These are phyloP conservation scores for Erpornis zantholeuca DNA, from an alignment of 2,113 vertebrate species.

Conservation along the genomic window DNA sequence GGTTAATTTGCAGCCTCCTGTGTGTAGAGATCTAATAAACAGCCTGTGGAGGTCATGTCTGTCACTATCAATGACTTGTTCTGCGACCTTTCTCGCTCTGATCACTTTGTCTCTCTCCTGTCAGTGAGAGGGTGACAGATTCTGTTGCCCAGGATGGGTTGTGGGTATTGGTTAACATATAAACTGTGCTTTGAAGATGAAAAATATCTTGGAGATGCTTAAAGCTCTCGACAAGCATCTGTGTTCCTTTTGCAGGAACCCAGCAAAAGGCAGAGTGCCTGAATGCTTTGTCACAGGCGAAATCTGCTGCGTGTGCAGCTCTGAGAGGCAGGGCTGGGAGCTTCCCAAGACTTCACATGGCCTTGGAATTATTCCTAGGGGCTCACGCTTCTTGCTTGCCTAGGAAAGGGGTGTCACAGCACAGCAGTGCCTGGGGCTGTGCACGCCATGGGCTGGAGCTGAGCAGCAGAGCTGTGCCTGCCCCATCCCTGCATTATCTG, in stretches of 20 bases:
- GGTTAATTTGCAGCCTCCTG: background rate
- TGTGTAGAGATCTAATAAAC: background rate
- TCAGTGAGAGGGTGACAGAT: background rate
- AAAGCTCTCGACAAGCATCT: constrained; percentile 1
- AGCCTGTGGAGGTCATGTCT: background rate
- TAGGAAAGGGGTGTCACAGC: background rate
- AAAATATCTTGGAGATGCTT: background rate
- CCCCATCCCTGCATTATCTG: background rate
- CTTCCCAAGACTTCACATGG: background rate
- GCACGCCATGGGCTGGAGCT: background rate
- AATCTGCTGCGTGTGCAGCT: background rate
- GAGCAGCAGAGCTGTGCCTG: background rate
- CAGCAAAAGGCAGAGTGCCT: background rate
- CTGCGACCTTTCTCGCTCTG: background rate
- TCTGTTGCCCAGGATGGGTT: background rate
- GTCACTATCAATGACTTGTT: background rate
- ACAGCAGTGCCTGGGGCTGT: background rate
- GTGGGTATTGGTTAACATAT: background rate
- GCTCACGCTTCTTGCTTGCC: background rate
- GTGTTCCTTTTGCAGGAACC: background rate
- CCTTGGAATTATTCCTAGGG: background rate
- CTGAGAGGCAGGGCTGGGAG: background rate
- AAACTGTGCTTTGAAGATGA: background rate
- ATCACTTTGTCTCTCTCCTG: background rate
- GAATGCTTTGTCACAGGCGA: background rate